Percentiles rank a stretch among this genome's conserved stretches.
Conservation (phyloP, 1,140 invertebrate genomes). For the Berghia stephanieae region DNA sequence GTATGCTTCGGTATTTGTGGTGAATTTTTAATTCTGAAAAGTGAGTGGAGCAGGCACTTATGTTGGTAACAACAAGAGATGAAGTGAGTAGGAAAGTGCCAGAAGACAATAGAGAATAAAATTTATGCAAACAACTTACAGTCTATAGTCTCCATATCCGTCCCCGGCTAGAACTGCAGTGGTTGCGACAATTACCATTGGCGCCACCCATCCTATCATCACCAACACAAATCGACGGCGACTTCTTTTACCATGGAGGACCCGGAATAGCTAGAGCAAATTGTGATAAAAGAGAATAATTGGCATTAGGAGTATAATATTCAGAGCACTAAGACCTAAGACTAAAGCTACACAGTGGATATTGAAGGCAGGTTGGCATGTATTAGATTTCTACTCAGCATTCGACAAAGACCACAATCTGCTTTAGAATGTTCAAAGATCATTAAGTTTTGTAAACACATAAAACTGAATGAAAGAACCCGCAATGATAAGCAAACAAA, state of each 20-base stretch:
- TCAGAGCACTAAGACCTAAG: no score
- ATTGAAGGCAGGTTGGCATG: neutral
- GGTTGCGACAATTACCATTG: slow-evolving; percentile 39
- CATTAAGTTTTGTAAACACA: no score
- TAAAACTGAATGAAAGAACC: no score
- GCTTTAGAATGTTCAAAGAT: no score
- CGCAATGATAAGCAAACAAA: no score
- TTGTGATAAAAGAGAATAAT: neutral
- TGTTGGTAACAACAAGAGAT: no score
- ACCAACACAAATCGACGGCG: slow-evolving; percentile 30
- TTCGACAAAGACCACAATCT: no score
- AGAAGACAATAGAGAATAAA: no score
- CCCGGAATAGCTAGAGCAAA: slow-evolving; percentile 24
- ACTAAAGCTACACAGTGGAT: neutral
- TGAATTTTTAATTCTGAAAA: no score
- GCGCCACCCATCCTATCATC: slow-evolving; percentile 36
- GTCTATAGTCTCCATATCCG: slow-evolving; percentile 30
- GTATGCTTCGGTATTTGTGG: no score
- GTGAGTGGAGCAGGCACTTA: no score
- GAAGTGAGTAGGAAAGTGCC: no score
- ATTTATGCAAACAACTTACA: slow-evolving; percentile 33
- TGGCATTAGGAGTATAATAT: neutral
- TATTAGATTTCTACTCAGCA: neutral
- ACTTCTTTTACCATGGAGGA: slow-evolving; percentile 24
- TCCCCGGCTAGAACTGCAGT: slow-evolving; percentile 39